A percentile compares a stretch with the other conserved stretches of the same genome.
Evolutionary conservation across 92 coral and sea anemone species (phyloP).

Genomic region (Phymanthus crucifer): DNA sequence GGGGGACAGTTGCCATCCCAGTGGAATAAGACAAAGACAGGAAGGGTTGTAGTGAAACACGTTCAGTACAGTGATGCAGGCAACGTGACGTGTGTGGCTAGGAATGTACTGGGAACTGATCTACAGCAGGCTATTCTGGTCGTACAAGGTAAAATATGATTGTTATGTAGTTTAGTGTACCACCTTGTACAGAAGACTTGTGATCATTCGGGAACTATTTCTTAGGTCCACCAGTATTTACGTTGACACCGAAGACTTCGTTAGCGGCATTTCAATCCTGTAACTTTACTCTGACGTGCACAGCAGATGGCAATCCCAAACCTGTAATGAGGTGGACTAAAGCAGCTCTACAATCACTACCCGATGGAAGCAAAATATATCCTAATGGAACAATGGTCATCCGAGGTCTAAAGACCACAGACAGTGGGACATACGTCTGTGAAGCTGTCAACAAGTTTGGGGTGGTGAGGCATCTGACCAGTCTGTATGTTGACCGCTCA

Average conservation of each 20-base stretch:
- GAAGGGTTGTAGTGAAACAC: not conserved
- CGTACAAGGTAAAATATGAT: slow-evolving; percentile 12
- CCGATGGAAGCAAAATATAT: not conserved
- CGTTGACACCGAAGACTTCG: not conserved
- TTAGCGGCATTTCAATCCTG: not conserved
- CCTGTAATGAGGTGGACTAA: slow-evolving; percentile 2
- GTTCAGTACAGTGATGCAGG: slow-evolving; percentile 35
- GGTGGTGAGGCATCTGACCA: not conserved
- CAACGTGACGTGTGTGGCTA: slow-evolving; percentile 21
- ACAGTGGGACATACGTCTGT: slow-evolving; percentile 7
- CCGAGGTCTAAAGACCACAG: not conserved
- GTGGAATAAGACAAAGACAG: slow-evolving; percentile 15
- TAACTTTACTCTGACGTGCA: slow-evolving; percentile 11
- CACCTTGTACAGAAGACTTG: too few species aligned
- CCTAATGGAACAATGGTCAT: not conserved
- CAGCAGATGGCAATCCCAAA: slow-evolving; percentile 10
- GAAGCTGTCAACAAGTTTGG: slow-evolving; percentile 12
- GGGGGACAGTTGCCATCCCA: not conserved
- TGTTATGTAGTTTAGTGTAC: too few species aligned
- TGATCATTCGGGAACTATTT: not conserved
- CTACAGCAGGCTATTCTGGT: not conserved
- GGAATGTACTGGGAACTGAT: slow-evolving; percentile 24
- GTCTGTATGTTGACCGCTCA: too few species aligned
- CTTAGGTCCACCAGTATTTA: slow-evolving; percentile 6
- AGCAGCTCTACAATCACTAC: not conserved